A percentile compares a stretch with the other conserved stretches of the same genome.
Evolutionary conservation across 2,888 invertebrate genomes (phyloP).

Genomic region (Megaustenia siamemsis): DNA sequence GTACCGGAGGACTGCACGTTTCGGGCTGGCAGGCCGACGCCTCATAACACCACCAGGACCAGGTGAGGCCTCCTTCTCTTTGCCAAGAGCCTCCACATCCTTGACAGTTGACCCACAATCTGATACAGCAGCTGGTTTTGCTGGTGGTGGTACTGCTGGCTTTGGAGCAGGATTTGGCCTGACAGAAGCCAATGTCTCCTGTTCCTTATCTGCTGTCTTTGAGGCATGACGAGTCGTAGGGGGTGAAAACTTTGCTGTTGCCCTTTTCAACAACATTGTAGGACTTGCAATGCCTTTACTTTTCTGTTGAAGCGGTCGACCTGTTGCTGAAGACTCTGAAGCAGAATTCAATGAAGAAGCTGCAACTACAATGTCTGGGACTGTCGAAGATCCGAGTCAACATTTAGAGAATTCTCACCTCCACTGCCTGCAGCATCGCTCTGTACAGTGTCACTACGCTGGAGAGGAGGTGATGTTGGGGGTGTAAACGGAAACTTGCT

Average conservation of each 20-base stretch:
- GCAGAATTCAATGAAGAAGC: neutral
- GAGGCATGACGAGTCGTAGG: constrained; percentile 46
- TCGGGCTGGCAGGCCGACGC: constrained; percentile 71
- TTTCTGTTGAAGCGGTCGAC: constrained; percentile 53
- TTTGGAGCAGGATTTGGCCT: constrained; percentile 48
- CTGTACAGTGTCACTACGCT: neutral
- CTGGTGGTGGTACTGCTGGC: constrained; percentile 43
- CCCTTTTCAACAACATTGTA: constrained; percentile 56
- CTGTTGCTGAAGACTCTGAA: constrained; percentile 37
- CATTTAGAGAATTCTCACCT: neutral
- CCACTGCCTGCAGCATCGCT: neutral
- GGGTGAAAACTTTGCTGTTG: constrained; percentile 55
- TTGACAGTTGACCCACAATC: neutral
- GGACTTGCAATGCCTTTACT: constrained; percentile 59
- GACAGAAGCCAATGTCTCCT: constrained; percentile 21
- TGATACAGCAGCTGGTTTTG: constrained; percentile 35
- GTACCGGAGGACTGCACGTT: constrained; percentile 67
- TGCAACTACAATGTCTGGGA: neutral
- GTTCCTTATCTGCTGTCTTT: constrained; percentile 23
- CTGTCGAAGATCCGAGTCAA: neutral
- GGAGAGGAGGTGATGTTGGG: constrained; percentile 23
- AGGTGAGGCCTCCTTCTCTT: constrained; percentile 31
- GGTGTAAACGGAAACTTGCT: constrained; percentile 56
- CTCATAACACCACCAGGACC: constrained; percentile 62
- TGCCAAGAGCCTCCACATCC: neutral